Evolutionary conservation across 2,888 invertebrate species (phyloP), one percentile per base, ranked within the genome.

Genomic region (Sinotaia quadrata): DNA sequence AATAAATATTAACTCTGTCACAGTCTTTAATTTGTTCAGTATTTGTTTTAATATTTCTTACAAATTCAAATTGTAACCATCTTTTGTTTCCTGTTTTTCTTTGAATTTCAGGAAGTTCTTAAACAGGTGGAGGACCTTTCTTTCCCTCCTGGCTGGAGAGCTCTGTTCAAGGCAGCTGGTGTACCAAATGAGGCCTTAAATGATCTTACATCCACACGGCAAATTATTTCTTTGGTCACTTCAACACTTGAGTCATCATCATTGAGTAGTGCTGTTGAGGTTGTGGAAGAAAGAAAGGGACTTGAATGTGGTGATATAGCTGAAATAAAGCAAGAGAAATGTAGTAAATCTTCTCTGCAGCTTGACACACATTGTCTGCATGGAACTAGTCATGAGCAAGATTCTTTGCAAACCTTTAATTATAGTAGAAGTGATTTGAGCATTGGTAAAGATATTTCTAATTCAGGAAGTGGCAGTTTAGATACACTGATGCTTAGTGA

Each of bases 71-170:
- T n/a, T n/a, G n/a, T n/a, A n/a, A n/a, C n/a, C n/a, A n/a, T n/a
- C n/a, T n/a, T n/a, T n/a, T n/a, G n/a, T n/a, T n/a, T n/a, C n/a
- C n/a, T n/a, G n/a, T n/a, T n/a, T n/a, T n/a, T n/a, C n/a, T n/a
- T 60, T 18, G n/a, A 44, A 31, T 69, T 41, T 31, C 76, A 85
- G 85, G 84, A 84, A 54, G 75, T 85, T 29, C 69, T 84, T 8
- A 61, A 61, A 12, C 68, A 69, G 7, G 71, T 85, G 29, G 84
- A 84, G 56, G 75, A 78, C 33, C 75, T 85, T 27, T 77, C 84
- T 2, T 81, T 83, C 56, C 82, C 84, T 15, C 74, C 80, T 15
- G 82, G 81, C 31, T 85, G 84, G 84, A 74, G 79, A 68, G 76
- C 76, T 10, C 71, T 84, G 27, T 83, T 84, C 67, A 69, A 77